Base-by-base conservation (phyloP, 2,888 invertebrate species). In the Subacronicta megacephala region DNA sequence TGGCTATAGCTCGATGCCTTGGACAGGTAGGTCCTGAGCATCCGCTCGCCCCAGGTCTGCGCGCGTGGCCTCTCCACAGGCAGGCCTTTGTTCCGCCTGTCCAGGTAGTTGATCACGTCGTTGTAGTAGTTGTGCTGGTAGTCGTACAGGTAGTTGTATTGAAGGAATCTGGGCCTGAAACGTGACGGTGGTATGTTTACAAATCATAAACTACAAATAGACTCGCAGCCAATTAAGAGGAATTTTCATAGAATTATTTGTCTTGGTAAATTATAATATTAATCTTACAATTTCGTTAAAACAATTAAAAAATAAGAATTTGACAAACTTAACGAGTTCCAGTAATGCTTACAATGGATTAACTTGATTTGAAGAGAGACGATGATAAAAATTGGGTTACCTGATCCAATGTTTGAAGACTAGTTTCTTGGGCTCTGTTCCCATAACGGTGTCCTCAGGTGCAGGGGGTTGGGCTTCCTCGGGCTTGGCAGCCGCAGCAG, bases 71-170 rank as follows among this genome's bases (percentile, higher is more conserved):
- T 94, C 75, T 97, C 97, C 44, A 96, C 95, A 1, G 87, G 90
- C 46, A 96, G 82, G 0, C 98, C 98, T 71, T 95, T 95, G 88
- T 96, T 95, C 76, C 97, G 95, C 82, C 96, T 96, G 87, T 98
- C 96, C 90, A 98, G 89, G 91, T 96, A 98, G 53, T 96, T 96
- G 87, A 98, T 97, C 61, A 97, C 96, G 84, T 98, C 97, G 84
- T 97, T 96, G 90, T 98, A 98, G 88, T 98, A 98, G 91, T 97
- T 97, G 89, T 96, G 96, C 91, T 96, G 96, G 93, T 98, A 98
- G 88, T 97, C 96, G 92, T 96, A 97, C 87, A 97, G 94, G 87
- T 97, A 98, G 83, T 95, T 96, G 94, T 98, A 98, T 84, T 97
- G 97, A 38, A 97, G 95, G 90, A 96, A 96, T 85, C 96, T 96